phyloP scores from a whole-genome alignment of 2,888 invertebrate species.

The Hypena proboscidalis region DNA sequence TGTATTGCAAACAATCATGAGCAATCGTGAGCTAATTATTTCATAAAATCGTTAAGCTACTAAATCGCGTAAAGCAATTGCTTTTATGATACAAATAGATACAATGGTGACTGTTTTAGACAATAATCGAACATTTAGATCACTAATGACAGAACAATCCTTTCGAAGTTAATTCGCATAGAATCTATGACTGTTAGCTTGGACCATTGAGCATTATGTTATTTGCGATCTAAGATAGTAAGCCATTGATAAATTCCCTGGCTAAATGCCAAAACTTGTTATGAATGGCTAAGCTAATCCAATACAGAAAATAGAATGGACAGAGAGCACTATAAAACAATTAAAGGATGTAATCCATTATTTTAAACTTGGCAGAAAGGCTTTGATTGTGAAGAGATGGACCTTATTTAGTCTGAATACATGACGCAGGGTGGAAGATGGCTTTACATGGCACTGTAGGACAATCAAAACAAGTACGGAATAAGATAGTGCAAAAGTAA shows the following conservation, averaged over 20 bases:
- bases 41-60: too few species aligned
- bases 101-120: too few species aligned
- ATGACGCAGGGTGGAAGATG: not conserved
- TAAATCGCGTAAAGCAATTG: too few species aligned
- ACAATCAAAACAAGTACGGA: too few species aligned
- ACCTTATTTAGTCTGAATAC: not conserved
- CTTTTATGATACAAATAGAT: too few species aligned
- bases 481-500: too few species aligned
- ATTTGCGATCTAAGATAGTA: not conserved
- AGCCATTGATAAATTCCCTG: slow-evolving; percentile 1
- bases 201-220: not conserved
- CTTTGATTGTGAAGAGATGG: slow-evolving; percentile 2
- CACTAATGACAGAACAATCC: not conserved
- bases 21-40: too few species aligned
- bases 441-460: too few species aligned
- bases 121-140: not conserved
- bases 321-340: not conserved
- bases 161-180: not conserved
- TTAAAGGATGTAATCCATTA: not conserved
- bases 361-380: not conserved
- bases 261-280: not conserved
- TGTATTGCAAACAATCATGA: too few species aligned
- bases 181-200: not conserved
- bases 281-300: not conserved
- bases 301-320: not conserved